These are phyloP conservation scores for Dicranocentrus wangi DNA, from an alignment of 2,888 invertebrate genomes.

Conservation along the genomic window DNA sequence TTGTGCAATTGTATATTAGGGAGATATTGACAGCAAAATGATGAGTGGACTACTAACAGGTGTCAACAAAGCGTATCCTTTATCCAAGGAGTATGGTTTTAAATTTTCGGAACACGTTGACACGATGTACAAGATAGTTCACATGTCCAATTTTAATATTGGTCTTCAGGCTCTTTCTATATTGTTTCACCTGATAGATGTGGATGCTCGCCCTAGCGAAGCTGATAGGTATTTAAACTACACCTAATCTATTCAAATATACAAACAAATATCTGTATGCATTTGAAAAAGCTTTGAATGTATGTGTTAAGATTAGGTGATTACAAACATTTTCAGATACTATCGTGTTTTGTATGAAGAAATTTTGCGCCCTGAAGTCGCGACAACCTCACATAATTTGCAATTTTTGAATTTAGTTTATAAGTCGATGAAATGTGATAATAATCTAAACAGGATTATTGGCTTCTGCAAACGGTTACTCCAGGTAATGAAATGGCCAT, in stretches of 20 bases:
- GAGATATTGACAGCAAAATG: slow-evolving; percentile 87
- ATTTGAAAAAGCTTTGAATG: too few relatives aligned
- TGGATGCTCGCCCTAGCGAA: slow-evolving; percentile 75
- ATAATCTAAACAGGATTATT: slow-evolving; percentile 81
- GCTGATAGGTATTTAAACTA: slow-evolving; percentile 78
- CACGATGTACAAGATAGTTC: slow-evolving; percentile 87
- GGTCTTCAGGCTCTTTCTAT: slow-evolving; percentile 79
- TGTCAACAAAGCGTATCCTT: slow-evolving; percentile 89
- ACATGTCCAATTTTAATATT: slow-evolving; percentile 84
- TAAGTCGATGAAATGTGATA: slow-evolving; percentile 88
- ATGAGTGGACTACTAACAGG: slow-evolving; percentile 89
- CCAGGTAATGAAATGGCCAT: slow-evolving; percentile 77
- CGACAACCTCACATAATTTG: slow-evolving; percentile 82
- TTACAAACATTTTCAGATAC: slow-evolving; percentile 81
- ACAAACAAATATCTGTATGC: too few relatives aligned
- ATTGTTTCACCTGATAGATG: slow-evolving; percentile 80
- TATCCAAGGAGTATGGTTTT: slow-evolving; percentile 80
- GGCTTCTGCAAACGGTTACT: slow-evolving; percentile 90
- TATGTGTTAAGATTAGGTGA: too few relatives aligned
- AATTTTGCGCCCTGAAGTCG: slow-evolving; percentile 84
- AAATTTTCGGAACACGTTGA: slow-evolving; percentile 81
- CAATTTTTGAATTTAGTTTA: slow-evolving; percentile 88
- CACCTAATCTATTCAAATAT: too few relatives aligned
- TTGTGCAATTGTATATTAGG: slow-evolving; percentile 76
- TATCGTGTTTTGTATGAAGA: slow-evolving; percentile 93